These are phyloP conservation scores for Odobenus rosmarus DNA, from an alignment of 2,113 vertebrate genomes.

Conservation along the genomic window DNA sequence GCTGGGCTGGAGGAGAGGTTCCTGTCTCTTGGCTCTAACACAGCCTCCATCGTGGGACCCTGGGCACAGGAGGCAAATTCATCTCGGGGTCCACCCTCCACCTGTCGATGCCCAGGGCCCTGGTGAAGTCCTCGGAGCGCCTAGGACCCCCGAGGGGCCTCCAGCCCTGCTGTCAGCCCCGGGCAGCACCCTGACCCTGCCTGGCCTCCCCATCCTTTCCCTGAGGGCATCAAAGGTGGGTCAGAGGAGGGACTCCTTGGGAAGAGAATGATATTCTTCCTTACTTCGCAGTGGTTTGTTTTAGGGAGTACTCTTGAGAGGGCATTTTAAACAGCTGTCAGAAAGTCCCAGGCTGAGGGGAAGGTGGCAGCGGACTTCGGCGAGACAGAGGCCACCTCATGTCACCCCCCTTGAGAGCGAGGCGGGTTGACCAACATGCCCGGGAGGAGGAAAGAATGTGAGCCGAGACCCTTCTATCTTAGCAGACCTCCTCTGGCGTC, in stretches of 20 bases:
- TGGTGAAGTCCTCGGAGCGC: neutral
- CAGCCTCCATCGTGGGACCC: neutral
- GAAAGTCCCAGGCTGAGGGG: neutral
- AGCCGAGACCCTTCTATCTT: neutral
- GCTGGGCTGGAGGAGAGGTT: neutral
- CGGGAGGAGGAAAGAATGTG: neutral
- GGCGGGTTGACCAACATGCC: neutral
- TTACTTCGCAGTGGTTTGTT: neutral
- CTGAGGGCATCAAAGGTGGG: neutral
- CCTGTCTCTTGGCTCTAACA: neutral
- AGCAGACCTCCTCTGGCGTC: neutral
- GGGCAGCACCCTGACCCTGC: neutral
- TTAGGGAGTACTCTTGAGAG: neutral
- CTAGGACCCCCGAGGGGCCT: neutral
- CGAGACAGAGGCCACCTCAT: neutral
- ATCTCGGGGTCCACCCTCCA: neutral
- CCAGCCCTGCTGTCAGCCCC: neutral
- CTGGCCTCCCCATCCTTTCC: neutral
- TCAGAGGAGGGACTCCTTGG: neutral
- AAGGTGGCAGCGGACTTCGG: neutral
- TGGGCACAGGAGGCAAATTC: neutral
- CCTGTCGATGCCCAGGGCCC: neutral
- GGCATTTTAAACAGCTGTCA: neutral
- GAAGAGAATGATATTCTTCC: neutral
- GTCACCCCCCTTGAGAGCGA: neutral